Evolutionary conservation across 2,797 vertebrate genomes (phyloP).

Genomic region (Urocyon cinereoargenteus): DNA sequence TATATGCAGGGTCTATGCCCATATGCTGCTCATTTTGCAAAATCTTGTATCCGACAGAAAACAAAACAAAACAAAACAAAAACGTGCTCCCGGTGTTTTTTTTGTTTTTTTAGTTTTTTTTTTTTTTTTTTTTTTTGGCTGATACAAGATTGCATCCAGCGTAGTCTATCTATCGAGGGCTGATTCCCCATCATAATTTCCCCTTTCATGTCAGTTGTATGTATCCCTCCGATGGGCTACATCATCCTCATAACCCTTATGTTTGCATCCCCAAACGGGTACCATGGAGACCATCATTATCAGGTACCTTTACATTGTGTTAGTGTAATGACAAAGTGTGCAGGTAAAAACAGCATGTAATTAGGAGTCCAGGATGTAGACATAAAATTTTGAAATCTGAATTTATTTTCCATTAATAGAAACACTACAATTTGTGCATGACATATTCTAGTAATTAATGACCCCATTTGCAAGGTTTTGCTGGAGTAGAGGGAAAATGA

Average conservation of each 20-base stretch:
- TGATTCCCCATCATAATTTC: background rate
- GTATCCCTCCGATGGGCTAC: background rate
- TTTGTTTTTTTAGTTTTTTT: background rate
- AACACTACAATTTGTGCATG: background rate
- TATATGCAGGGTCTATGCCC: background rate
- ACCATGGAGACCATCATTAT: slow-evolving; percentile 31
- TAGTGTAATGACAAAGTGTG: background rate
- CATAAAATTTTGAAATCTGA: slow-evolving; percentile 23
- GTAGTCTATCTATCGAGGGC: background rate
- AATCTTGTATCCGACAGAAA: background rate
- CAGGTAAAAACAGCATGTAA: background rate
- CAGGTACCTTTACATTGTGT: background rate
- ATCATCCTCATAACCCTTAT: background rate
- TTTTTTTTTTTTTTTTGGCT: background rate
- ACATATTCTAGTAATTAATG: slow-evolving; percentile 25
- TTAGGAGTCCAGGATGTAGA: slow-evolving; percentile 21
- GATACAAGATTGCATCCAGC: background rate
- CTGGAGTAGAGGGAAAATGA: background rate
- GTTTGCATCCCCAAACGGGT: slow-evolving; percentile 38
- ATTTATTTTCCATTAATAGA: slow-evolving; percentile 61
- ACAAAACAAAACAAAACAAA: background rate
- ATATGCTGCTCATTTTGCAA: background rate
- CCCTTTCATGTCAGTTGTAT: background rate
- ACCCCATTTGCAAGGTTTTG: slow-evolving; percentile 9
- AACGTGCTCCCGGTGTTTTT: background rate